phyloP scores from a whole-genome alignment of 2,888 invertebrate genomes.

The Caenorhabditis sp. region DNA sequence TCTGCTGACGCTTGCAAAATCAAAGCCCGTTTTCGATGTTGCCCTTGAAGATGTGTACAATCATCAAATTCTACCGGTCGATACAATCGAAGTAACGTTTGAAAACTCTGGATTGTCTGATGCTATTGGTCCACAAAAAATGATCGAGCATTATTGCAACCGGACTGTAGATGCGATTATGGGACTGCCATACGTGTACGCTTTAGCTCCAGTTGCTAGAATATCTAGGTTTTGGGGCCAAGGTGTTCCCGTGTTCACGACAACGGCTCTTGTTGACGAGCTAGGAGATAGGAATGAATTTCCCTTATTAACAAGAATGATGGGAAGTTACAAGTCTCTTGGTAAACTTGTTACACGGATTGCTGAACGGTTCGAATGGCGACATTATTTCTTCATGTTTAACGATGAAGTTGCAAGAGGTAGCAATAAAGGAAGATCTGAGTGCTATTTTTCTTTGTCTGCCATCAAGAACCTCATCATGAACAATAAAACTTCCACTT shows the following conservation, averaged over 20 bases:
- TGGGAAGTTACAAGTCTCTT: conserved; percentile 87
- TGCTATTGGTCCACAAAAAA: conserved; percentile 79
- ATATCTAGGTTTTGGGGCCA: conserved; percentile 85
- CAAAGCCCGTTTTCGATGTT: conserved; percentile 81
- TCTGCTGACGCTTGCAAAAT: conserved; percentile 75
- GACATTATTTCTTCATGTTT: conserved; percentile 86
- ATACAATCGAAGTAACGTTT: conserved; percentile 72
- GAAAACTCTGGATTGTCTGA: conserved; percentile 79
- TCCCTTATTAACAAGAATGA: conserved; percentile 90
- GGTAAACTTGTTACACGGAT: conserved; percentile 73
- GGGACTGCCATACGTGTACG: conserved; percentile 93
- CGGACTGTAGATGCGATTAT: conserved; percentile 89
- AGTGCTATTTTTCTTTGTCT: conserved; percentile 80
- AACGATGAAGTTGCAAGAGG: conserved; percentile 74
- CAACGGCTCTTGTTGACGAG: conserved; percentile 90
- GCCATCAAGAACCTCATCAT: conserved; percentile 80
- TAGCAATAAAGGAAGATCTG: conserved; percentile 76
- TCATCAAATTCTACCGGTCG: conserved; percentile 65
- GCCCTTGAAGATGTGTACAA: conserved; percentile 79
- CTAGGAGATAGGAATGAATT: conserved; percentile 88
- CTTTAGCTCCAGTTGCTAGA: conserved; percentile 90
- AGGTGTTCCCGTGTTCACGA: conserved; percentile 89
- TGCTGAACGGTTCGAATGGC: conserved; percentile 85
- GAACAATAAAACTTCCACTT: conserved; percentile 76
- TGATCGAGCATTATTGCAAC: conserved; percentile 80